Evolutionary conservation across 1,140 invertebrate genomes (phyloP).

Genomic region (Sarcophaga peregrina): DNA sequence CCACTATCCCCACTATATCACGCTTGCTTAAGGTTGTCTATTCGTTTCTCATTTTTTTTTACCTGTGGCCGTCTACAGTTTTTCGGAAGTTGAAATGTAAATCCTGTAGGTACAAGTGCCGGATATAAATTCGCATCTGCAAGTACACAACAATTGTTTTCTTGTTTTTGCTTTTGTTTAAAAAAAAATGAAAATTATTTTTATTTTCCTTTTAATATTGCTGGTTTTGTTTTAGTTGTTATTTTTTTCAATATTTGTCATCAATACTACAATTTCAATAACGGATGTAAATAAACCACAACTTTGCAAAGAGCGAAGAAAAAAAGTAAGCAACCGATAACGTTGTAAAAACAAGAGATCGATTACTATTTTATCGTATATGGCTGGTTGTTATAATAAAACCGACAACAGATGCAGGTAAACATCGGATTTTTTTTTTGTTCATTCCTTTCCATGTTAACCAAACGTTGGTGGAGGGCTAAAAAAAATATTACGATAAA

Average conservation of each 20-base stretch:
- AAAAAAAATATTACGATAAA: background rate
- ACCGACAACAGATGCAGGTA: constrained; percentile 40
- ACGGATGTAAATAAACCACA: constrained; percentile 48
- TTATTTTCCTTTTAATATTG: background rate
- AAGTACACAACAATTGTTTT: constrained; percentile 37
- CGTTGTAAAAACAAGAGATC: constrained; percentile 34
- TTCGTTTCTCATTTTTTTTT: background rate
- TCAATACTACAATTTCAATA: constrained; percentile 43
- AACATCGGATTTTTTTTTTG: background rate
- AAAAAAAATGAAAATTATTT: too few species aligned
- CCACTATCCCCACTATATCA: too few species aligned
- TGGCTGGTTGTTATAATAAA: constrained; percentile 35
- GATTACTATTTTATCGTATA: constrained; percentile 37
- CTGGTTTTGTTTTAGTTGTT: background rate
- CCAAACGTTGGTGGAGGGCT: background rate
- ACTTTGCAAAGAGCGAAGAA: too few species aligned
- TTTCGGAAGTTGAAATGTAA: constrained; percentile 41
- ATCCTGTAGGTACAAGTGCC: constrained; percentile 40
- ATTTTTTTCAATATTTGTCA: constrained; percentile 18
- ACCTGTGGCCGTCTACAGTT: background rate
- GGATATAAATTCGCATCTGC: constrained; percentile 46
- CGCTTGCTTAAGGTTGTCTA: too few species aligned
- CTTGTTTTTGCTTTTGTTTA: background rate
- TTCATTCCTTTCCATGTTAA: background rate
- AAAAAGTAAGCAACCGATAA: background rate